These are phyloP conservation scores for Electrona antarctica DNA, from an alignment of 2,113 vertebrate genomes.

Conservation along the genomic window DNA sequence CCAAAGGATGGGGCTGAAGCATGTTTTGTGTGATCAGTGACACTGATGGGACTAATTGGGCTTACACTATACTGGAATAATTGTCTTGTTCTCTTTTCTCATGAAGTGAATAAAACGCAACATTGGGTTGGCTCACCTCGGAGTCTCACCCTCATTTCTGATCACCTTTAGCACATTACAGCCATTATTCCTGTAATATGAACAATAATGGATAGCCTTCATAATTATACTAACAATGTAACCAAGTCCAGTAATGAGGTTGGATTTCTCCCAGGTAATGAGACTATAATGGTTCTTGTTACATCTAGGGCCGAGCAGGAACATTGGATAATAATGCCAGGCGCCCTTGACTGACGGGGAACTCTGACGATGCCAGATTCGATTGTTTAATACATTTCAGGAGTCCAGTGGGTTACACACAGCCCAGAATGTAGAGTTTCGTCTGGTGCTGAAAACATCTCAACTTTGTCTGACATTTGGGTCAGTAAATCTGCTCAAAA, in stretches of 20 bases:
- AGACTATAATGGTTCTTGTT: not conserved
- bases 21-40: constrained; percentile 16
- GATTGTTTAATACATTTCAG: no score
- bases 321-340: no score
- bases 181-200: constrained; percentile 19
- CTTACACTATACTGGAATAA: constrained; percentile 45
- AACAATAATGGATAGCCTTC: constrained; percentile 29
- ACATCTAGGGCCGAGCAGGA: no score
- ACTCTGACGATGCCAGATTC: no score
- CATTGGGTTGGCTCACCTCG: not conserved
- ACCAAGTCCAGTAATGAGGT: constrained; percentile 15
- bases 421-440: no score
- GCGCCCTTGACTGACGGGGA: no score
- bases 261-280: not conserved
- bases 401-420: no score
- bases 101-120: constrained; percentile 51
- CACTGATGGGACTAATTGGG: constrained; percentile 32
- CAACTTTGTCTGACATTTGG: no score
- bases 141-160: no score
- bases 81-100: constrained; percentile 58
- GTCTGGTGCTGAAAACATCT: no score
- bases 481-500: no score
- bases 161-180: not conserved
- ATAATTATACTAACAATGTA: constrained; percentile 20
- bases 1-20: constrained; percentile 27